These are phyloP conservation scores for Stenichneumon culpator DNA, from an alignment of 2,888 invertebrate genomes.

Conservation along the genomic window DNA sequence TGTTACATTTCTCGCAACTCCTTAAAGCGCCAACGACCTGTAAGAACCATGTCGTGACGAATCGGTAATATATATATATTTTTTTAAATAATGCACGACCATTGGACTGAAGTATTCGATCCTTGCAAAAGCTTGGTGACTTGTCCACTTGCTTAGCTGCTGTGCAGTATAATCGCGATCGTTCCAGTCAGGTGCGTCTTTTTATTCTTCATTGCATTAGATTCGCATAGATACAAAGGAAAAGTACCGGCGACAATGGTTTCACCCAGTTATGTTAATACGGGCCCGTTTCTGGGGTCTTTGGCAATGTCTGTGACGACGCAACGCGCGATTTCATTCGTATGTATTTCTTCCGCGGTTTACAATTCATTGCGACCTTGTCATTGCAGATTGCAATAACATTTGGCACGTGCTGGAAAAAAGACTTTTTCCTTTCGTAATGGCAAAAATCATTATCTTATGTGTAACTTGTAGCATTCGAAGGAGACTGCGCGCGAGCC, in stretches of 20 bases:
- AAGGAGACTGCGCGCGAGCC: slow-evolving; percentile 14
- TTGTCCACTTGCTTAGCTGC: not conserved
- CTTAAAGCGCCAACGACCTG: not conserved
- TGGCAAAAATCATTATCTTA: not conserved
- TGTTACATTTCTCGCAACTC: not conserved
- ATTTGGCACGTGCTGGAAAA: slow-evolving; percentile 9
- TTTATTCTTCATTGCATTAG: slow-evolving; percentile 12
- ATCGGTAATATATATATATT: not conserved
- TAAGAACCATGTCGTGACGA: slow-evolving; percentile 5
- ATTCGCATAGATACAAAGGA: not conserved
- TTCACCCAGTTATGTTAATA: slow-evolving; percentile 35
- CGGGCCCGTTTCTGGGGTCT: not conserved
- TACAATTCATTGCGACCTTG: slow-evolving; percentile 13
- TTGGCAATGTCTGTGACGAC: not conserved
- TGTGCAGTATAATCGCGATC: slow-evolving; percentile 5
- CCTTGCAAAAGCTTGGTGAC: slow-evolving; percentile 3
- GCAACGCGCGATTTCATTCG: not conserved
- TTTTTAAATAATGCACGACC: not conserved
- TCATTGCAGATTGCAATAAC: slow-evolving; percentile 24
- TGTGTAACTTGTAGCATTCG: not conserved
- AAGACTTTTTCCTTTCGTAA: slow-evolving; percentile 25
- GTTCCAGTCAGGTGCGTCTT: slow-evolving; percentile 24
- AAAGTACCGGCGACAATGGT: not conserved
- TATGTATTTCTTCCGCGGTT: not conserved
- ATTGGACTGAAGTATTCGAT: not conserved